phyloP scores from a whole-genome alignment of 1,140 invertebrate genomes.

The Spodoptera frugiperda region DNA sequence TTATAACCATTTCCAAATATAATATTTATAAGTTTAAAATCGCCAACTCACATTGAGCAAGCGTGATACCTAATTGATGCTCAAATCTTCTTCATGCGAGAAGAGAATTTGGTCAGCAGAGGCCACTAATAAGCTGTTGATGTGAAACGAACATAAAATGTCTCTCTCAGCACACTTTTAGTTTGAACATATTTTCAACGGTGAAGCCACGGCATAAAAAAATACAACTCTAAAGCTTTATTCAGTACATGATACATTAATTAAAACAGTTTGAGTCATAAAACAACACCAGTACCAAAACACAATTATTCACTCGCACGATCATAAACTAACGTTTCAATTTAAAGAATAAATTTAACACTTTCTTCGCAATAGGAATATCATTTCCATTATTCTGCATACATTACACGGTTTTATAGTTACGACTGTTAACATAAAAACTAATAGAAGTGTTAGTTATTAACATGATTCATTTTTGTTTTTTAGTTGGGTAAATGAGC shows the following conservation, averaged over 20 bases:
- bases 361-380: slow-evolving; percentile 26
- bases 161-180: too few species aligned
- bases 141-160: too few species aligned
- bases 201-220: too few species aligned
- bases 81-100: too few species aligned
- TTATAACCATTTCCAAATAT: too few species aligned
- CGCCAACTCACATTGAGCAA: too few species aligned
- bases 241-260: too few species aligned
- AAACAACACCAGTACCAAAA: neutral
- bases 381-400: slow-evolving; percentile 16
- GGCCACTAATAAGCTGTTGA: too few species aligned
- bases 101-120: too few species aligned
- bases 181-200: too few species aligned
- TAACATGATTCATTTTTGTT: slow-evolving; percentile 23
- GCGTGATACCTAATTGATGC: too few species aligned
- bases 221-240: neutral
- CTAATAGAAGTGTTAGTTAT: slow-evolving; percentile 19
- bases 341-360: slow-evolving; percentile 38
- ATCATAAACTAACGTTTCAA: slow-evolving; percentile 22
- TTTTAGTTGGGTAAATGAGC: neutral
- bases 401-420: slow-evolving; percentile 6
- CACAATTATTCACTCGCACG: neutral
- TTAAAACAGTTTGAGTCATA: neutral
- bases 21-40: too few species aligned
- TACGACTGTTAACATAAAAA: neutral